phyloP scores from a whole-genome alignment of 1,140 invertebrate species.

The Musca domestica region DNA sequence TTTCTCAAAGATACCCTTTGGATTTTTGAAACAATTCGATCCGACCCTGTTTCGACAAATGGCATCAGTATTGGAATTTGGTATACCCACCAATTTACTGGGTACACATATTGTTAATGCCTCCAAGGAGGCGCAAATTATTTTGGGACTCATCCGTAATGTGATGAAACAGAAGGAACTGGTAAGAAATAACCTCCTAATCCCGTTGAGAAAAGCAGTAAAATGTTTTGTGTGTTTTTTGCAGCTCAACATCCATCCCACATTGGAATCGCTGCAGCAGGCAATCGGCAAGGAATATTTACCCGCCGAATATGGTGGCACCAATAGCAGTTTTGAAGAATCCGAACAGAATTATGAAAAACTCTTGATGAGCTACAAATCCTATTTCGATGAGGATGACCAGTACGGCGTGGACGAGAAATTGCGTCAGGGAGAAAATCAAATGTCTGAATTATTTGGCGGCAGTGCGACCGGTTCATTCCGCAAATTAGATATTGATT shows the following conservation, averaged over 20 bases:
- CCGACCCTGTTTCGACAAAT: constrained; percentile 56
- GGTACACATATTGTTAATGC: constrained; percentile 58
- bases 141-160: constrained; percentile 39
- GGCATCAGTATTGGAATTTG: constrained; percentile 55
- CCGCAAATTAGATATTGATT: constrained; percentile 48
- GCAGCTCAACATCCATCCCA: constrained; percentile 46
- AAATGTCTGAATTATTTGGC: background rate
- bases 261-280: constrained; percentile 53
- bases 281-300: constrained; percentile 56
- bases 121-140: constrained; percentile 52
- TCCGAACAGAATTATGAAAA: constrained; percentile 56
- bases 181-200: constrained; percentile 25
- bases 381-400: constrained; percentile 58
- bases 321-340: constrained; percentile 55
- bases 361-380: constrained; percentile 52
- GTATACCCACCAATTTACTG: constrained; percentile 57
- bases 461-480: constrained; percentile 33
- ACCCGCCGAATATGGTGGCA: constrained; percentile 60
- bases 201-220: background rate
- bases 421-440: constrained; percentile 42
- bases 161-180: constrained; percentile 51
- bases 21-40: constrained; percentile 56
- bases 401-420: constrained; percentile 59
- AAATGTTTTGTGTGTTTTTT: background rate
- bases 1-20: constrained; percentile 54